Evolutionary conservation across 2,888 invertebrate species (phyloP), one percentile per base, ranked within the genome.

Genomic region (Luperina testacea): DNA sequence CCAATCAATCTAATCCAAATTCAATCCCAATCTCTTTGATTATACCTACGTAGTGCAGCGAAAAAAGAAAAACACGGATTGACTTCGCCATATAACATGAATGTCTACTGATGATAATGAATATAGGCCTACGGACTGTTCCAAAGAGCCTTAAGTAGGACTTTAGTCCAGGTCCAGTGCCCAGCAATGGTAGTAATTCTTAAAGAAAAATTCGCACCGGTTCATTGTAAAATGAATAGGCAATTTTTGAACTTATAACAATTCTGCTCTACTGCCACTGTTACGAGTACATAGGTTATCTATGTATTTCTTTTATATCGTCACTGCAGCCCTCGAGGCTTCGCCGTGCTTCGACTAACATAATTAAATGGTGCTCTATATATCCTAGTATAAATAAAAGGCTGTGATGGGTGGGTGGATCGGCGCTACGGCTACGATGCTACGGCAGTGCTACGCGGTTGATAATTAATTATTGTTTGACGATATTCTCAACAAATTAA

Each of bases 401-500:
- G 6, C 27, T 69, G 13, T 20, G 45, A 32, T 6, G 24, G 20
- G 8, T 6, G 24, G 20, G 8, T 32, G n/a, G 17, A 61, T 27
- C 24, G 48, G 42, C n/a, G 32, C 45, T 48, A 59, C 72, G 72
- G 57, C 32, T 57, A 59, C 71, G 32, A 24, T 5, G 59, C 72
- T 45, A 57, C n/a, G 73, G 38, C 57, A 17, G 7, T 61, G 75
- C 73, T 75, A 65, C 65, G 72, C 42, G 72, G 24, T 24, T 17
- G 7, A n/a, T 68, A 38, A 48, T 38, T n/a, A 27, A 48, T 45
- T 4, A 51, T 59, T 51, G 7, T 24, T 45, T 11, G 68, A 68
- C 45, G n/a, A 45, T 67, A 27, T 27, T 68, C n/a, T 27, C 13
- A 68, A 45, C 9, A n/a, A 45, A n/a, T n/a, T 11, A 5, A 68